Base-by-base conservation (phyloP, 2,113 vertebrate genomes). In the Hippocampus barbouri region DNA sequence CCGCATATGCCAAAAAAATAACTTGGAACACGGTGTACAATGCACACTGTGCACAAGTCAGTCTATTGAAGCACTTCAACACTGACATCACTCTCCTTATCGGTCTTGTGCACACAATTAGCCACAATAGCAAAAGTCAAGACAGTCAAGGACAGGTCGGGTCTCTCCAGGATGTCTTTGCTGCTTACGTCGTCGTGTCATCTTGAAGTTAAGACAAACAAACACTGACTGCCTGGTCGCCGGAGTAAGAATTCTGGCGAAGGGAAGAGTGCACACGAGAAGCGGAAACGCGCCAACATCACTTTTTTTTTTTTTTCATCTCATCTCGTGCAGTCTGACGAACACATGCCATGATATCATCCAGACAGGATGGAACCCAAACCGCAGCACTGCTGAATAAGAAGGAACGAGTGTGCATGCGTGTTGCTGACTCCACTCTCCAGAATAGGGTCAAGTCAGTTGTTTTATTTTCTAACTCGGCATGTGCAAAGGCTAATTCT, bases 351-450 rank as follows among this genome's bases (percentile, higher is more conserved):
- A 72, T 79, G 82, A 74, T 54, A 73, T 79, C 67, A 80, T 25
- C 40, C 68, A 74, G 65, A 73, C 79, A 84, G 81, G 73, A 79
- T 72, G 71, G 63, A 47, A 20, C n/a, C 1, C 67, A 81, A 71
- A 82, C 82, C 88, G 70, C 83, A 83, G 62, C 62, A 16, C 57
- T 84, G 82, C 83, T 89, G 84, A 84, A 70, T 79, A 71, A 82
- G 82, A 60, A 71, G 6, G 12, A 47, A 25, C 51, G 61, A 40
- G 75, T 67, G 47, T 51, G 23, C 45, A 41, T 61, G 61, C 38
- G 66, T 68, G 34, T 59, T 79, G 77, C 76, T 86, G 82, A 77
- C 69, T 78, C 8, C 66, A n/a, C 69, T 72, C 66, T 70, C 66
- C 47, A 66, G 21, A 71, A 72, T 68, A 23, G 8, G 18, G 21